Evolutionary conservation across 2,113 vertebrate genomes (phyloP).

Genomic region (Chloropsis hardwickii): DNA sequence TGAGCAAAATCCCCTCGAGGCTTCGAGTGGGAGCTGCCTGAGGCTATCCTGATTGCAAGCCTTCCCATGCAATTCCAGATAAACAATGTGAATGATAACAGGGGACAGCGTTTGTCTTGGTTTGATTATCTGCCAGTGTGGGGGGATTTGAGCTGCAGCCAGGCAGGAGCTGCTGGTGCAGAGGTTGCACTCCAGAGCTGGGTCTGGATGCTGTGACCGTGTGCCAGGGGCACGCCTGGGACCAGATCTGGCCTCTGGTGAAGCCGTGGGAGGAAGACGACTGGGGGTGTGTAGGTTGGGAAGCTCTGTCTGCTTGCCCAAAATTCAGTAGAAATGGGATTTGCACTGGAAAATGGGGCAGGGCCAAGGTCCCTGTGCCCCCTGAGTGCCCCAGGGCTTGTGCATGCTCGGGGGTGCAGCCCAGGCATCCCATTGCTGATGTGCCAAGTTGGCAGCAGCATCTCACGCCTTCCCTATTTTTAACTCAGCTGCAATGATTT

Average conservation of each 20-base stretch:
- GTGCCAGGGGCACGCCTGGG: fast-evolving
- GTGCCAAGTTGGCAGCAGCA: neutral
- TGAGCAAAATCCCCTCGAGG: conserved; percentile 3
- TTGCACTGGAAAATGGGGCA: fast-evolving
- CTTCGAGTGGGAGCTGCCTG: conserved; percentile 16
- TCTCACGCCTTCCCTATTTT: neutral
- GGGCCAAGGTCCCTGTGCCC: neutral
- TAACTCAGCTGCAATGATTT: conserved; percentile 1
- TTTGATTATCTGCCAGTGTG: neutral
- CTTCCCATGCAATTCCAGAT: conserved; percentile 50
- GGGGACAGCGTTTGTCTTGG: neutral
- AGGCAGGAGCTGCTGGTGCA: neutral
- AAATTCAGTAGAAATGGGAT: neutral
- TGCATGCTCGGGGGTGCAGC: neutral
- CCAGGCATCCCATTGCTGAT: fast-evolving
- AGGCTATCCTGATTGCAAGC: conserved; percentile 43
- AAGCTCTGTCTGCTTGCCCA: neutral
- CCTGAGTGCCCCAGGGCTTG: fast-evolving
- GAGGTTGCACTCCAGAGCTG: neutral
- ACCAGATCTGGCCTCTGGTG: neutral
- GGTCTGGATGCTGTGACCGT: fast-evolving
- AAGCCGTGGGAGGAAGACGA: fast-evolving
- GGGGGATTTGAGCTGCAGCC: neutral
- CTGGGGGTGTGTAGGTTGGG: neutral
- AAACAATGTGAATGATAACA: conserved; percentile 32